Evolutionary conservation across 1,140 invertebrate genomes (phyloP), one percentile per base, ranked within the genome.

Genomic region (Bombus pascuorum): DNA sequence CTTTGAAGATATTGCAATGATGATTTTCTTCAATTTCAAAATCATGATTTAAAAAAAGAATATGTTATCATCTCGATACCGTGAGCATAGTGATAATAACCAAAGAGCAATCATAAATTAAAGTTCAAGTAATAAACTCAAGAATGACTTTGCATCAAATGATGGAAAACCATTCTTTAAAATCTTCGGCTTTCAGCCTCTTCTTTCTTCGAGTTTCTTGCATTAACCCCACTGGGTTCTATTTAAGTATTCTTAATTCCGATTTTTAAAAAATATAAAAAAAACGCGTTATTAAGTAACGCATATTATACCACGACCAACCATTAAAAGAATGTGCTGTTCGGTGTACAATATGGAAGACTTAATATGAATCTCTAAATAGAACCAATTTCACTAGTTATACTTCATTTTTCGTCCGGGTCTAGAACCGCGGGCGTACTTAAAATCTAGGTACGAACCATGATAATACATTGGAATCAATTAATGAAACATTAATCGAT

Each of bases 321-420:
- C 34, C 10, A 71, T 71, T 39, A 71, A 39, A 28, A 71, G 22
- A 71, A 71, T 71, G 39, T 18, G 70, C 70, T 71, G 68, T 39
- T 39, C 37, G 70, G 10, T 71, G 25, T 71, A 71, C 34, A 71
- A 71, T 39, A 71, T 28, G 34, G 32, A 32, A 37, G 15, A 70
- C 8, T 34, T 68, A 71, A 71, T 12, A 28, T 6, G 70, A 71
- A 71, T 71, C 22, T 39, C 5, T 12, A 71, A 39, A 28, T 9
- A 71, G 70, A 71, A 71, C 37, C 70, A 28, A 39, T 71, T 39
- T 25, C 34, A 37, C 70, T 13, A 39, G 8, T 47, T 39, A 28
- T 39, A 39, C 37, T 37, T 71, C 70, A 71, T 71, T 71, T 71
- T 71, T 71, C 65, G 65, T 68, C 32, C 65, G 65, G 32, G n/a